Evolutionary conservation across 2,113 vertebrate genomes (phyloP).

Genomic region (Chlorodrepanis virens): DNA sequence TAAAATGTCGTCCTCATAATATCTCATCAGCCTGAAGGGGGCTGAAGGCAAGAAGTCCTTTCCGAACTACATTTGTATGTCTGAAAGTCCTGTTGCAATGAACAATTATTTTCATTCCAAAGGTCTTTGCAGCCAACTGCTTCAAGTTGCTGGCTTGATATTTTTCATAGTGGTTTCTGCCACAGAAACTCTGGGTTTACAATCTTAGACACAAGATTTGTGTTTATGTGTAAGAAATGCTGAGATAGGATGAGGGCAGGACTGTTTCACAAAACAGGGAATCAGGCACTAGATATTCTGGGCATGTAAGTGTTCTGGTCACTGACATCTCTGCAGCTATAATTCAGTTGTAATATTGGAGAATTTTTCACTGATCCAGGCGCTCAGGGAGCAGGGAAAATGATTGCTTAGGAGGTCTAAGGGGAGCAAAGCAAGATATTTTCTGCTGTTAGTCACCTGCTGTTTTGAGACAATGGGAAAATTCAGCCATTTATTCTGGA

Average conservation of each 20-base stretch:
- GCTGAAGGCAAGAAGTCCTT: neutral
- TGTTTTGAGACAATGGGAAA: neutral
- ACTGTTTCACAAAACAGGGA: neutral
- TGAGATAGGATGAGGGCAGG: neutral
- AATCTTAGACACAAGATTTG: neutral
- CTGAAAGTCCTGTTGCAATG: neutral
- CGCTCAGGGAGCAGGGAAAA: neutral
- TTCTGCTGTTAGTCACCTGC: neutral
- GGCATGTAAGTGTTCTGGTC: neutral
- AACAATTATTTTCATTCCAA: neutral
- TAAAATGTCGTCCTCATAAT: neutral
- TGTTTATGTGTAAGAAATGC: neutral
- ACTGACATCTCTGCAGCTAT: neutral
- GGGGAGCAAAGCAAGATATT: neutral
- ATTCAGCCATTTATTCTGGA: neutral
- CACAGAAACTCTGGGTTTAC: neutral
- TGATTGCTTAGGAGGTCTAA: neutral
- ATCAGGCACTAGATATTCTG: neutral
- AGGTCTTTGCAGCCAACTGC: neutral
- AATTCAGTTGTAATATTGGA: neutral
- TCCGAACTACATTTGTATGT: neutral
- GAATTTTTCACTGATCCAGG: neutral
- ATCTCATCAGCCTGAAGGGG: neutral
- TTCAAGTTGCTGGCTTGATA: neutral
- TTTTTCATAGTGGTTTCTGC: neutral